Percentiles rank a stretch among this genome's conserved stretches.
Evolutionary conservation across 2,797 vertebrate species (phyloP).

Genomic region (Carcharodon carcharias): DNA sequence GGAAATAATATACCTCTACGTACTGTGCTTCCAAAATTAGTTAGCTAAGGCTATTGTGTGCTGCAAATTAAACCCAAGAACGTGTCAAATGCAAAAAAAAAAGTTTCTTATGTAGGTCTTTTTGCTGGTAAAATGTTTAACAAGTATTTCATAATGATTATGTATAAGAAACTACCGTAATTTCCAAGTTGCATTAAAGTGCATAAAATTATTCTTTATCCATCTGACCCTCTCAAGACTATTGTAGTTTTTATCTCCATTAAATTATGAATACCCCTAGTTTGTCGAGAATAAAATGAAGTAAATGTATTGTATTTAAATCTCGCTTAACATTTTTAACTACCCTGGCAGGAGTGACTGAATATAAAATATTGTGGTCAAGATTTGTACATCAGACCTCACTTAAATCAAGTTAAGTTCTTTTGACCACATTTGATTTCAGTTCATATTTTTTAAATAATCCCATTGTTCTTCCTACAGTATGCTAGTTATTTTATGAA

Average conservation of each 20-base stretch:
- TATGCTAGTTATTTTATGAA: not conserved
- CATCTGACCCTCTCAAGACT: conserved; percentile 26
- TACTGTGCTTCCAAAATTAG: conserved; percentile 89
- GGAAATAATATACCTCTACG: conserved; percentile 78
- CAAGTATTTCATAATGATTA: conserved; percentile 16
- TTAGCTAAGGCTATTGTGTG: conserved; percentile 64
- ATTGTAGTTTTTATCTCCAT: conserved; percentile 27
- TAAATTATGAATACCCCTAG: conserved; percentile 10
- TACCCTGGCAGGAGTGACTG: not conserved
- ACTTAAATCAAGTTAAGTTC: not conserved
- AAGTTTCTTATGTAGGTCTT: conserved; percentile 24
- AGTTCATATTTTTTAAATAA: not conserved
- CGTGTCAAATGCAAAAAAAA: conserved; percentile 34
- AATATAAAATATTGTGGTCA: not conserved
- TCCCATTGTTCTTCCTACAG: not conserved
- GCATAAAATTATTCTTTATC: conserved; percentile 34
- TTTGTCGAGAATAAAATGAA: not conserved
- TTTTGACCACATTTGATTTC: not conserved
- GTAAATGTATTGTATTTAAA: not conserved
- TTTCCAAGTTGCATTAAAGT: conserved; percentile 36
- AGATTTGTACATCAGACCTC: too few relatives aligned
- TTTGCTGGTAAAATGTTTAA: conserved; percentile 28
- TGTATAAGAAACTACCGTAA: conserved; percentile 17
- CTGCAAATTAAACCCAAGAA: conserved; percentile 34
- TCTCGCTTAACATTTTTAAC: not conserved